Base-by-base conservation (phyloP, 2,113 vertebrate species). In the Phrynosoma platyrhinos region DNA sequence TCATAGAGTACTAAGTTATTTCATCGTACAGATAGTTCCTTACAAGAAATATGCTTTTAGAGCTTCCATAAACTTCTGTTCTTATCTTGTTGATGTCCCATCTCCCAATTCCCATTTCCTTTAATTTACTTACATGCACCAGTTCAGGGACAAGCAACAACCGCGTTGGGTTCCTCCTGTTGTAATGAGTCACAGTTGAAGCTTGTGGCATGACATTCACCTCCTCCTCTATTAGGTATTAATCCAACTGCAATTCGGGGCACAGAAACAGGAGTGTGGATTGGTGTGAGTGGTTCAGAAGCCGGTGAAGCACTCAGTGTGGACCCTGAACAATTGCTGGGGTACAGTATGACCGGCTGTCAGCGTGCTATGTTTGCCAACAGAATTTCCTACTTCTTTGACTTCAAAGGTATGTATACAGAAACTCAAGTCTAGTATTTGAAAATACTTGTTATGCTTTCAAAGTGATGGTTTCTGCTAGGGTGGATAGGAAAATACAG, bases 311-410 rank as follows among this genome's bases (percentile, higher is more conserved):
- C 98, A 0, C 93, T 99, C 88, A 99, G 98, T 92, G 96, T 95
- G 88, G 99, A 99, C 92, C 98, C 99, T 6, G 98, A 99, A 93
- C 97, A 98, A 23, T 94, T 99, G 30, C n/a, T 98, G 91, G 99
- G 99, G n/a, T 99, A 99, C 96, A 99, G 98, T 94, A 98, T 99
- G 99, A 98, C 98, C 0, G 99, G 99, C 91, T 99, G 98, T 93
- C 99, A 99, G 92, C 98, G 98, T 0, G 98, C 98, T 88, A 99
- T 99, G 99, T 94, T 99, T 94, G 98, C 99, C 90, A 99, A 99
- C 95, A 97, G 99, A 30, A 94, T 99, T 53, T 99, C 99, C 53
- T 99, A 98, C 96, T 99, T 97, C 88, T 99, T 97, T 75, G 97
- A 99, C 94, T 97, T 99, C 7, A 98, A 87, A 86, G 99, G 99